phyloP scores from a whole-genome alignment of 2,888 invertebrate genomes.

The Hyalella azteca region DNA sequence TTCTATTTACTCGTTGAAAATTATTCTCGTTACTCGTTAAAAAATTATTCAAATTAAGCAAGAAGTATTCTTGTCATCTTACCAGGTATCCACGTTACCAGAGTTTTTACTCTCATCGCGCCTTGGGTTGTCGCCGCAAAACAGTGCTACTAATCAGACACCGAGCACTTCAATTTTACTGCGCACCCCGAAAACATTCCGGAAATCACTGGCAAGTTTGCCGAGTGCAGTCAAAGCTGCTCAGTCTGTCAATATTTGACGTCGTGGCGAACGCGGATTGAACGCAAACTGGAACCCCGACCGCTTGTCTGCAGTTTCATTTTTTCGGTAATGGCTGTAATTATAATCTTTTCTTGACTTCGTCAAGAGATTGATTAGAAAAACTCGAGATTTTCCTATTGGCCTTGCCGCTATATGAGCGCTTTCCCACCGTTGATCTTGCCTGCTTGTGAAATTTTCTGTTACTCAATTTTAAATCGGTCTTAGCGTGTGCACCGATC shows the following conservation, averaged over 20 bases:
- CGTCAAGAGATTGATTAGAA: neutral
- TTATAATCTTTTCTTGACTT: constrained; percentile 21
- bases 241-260: constrained; percentile 16
- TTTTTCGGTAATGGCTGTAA: neutral
- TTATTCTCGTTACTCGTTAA: too few relatives aligned
- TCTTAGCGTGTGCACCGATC: too few relatives aligned
- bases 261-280: neutral
- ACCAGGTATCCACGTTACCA: too few relatives aligned
- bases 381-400: too few relatives aligned
- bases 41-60: too few relatives aligned
- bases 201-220: constrained; percentile 11
- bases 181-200: neutral
- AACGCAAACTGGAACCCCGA: constrained; percentile 2
- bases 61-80: too few relatives aligned
- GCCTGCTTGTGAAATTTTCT: too few relatives aligned
- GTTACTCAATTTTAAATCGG: too few relatives aligned
- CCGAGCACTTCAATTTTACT: constrained; percentile 14
- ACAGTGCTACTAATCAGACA: neutral
- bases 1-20: too few relatives aligned
- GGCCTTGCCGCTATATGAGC: too few relatives aligned
- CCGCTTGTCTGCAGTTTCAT: neutral
- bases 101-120: neutral
- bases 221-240: neutral
- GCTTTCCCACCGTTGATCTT: too few relatives aligned
- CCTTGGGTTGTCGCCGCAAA: neutral